These are phyloP conservation scores for Cephus cinctus DNA, from an alignment of 1,140 invertebrate species.

Conservation along the genomic window DNA sequence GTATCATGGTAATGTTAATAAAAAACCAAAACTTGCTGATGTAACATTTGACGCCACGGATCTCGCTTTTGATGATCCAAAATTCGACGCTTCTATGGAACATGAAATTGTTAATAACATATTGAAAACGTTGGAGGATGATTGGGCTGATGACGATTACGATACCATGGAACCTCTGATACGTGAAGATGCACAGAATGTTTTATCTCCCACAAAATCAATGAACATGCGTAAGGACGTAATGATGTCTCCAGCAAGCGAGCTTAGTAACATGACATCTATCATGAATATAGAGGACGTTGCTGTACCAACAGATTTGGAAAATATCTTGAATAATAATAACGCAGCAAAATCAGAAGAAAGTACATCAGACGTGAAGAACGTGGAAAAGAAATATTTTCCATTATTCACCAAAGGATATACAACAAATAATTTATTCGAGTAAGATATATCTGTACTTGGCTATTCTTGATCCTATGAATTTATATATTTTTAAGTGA, in stretches of 20 bases:
- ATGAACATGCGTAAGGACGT: constrained; percentile 14
- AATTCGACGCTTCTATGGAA: constrained; percentile 24
- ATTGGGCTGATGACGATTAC: constrained; percentile 47
- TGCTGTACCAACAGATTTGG: constrained; percentile 1
- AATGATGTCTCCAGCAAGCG: constrained; percentile 55
- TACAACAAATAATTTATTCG: constrained; percentile 17
- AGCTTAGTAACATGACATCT: constrained; percentile 57
- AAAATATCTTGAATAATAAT: constrained; percentile 23
- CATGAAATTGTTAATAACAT: constrained; percentile 32
- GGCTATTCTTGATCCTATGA: not conserved
- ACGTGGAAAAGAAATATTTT: constrained; percentile 31
- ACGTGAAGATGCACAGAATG: constrained; percentile 1
- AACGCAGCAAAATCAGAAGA: constrained; percentile 12
- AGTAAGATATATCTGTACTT: constrained; percentile 24
- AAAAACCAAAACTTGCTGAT: constrained; percentile 12
- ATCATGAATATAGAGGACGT: constrained; percentile 49
- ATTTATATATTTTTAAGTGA: not conserved
- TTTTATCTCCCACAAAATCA: constrained; percentile 15
- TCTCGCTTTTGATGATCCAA: constrained; percentile 38
- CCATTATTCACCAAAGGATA: constrained; percentile 46
- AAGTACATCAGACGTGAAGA: not conserved
- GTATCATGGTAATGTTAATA: not conserved
- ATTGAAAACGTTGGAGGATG: constrained; percentile 43
- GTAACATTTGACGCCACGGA: constrained; percentile 37
- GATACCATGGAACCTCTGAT: constrained; percentile 32